Percentiles rank a stretch among this genome's conserved stretches.
Conservation (phyloP, 2,888 invertebrate genomes). For the Cantharis nigra region DNA sequence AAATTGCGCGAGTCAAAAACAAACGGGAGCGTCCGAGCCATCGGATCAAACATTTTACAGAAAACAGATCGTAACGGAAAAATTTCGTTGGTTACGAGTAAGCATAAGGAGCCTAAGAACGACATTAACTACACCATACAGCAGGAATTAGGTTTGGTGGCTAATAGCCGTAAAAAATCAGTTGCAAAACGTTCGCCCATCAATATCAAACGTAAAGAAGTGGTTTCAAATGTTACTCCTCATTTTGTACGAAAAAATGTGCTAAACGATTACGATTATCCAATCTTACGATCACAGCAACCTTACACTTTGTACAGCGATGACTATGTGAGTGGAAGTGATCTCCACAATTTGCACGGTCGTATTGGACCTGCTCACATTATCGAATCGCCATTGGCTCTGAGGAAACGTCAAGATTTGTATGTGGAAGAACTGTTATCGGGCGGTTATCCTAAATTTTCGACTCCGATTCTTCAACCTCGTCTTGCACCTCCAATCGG, state of each 20-base stretch:
- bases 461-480: background rate
- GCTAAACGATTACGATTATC: conserved; percentile 42
- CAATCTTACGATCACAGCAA: conserved; percentile 16
- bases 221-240: conserved; percentile 15
- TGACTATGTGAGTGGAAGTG: background rate
- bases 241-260: conserved; percentile 46
- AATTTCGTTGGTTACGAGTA: conserved; percentile 59
- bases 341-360: background rate
- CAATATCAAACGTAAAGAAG: conserved; percentile 16
- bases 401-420: background rate
- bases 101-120: conserved; percentile 43
- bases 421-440: background rate
- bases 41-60: conserved; percentile 56
- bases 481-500: conserved; percentile 17
- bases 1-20: conserved; percentile 64
- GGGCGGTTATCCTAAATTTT: background rate
- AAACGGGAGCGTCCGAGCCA: conserved; percentile 50
- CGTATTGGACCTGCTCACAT: background rate
- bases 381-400: background rate
- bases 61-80: conserved; percentile 61
- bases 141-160: conserved; percentile 50
- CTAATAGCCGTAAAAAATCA: conserved; percentile 31
- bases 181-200: conserved; percentile 25
- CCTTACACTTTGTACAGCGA: conserved; percentile 8
- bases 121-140: conserved; percentile 52